Conservation (phyloP, 2,797 vertebrate genomes). For the Poecilia wingei region DNA sequence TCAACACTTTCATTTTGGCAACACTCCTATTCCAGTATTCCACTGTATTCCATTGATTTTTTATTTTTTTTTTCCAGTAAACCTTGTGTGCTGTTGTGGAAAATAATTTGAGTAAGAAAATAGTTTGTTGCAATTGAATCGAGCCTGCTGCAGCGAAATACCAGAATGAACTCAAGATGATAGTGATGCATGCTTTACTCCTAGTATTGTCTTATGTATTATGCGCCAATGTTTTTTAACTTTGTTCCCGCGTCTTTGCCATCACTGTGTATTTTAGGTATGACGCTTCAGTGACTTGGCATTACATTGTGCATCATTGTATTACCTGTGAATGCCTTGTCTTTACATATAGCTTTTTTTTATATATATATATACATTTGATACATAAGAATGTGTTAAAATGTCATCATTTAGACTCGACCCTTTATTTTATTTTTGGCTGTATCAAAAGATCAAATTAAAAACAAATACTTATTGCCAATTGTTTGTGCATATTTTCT, state of each 20-base stretch:
- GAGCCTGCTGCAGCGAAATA: constrained; percentile 36
- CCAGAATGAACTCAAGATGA: constrained; percentile 48
- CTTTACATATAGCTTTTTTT: constrained; percentile 69
- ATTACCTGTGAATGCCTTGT: constrained; percentile 60
- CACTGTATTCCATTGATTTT: constrained; percentile 20
- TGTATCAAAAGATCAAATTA: constrained; percentile 74
- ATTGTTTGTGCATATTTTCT: constrained; percentile 14
- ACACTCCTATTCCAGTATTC: constrained; percentile 57
- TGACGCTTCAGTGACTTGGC: constrained; percentile 50
- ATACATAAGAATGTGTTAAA: constrained; percentile 79
- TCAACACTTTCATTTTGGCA: constrained; percentile 38
- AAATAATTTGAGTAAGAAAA: constrained; percentile 42
- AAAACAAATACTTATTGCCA: constrained; percentile 56
- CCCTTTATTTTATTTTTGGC: constrained; percentile 69
- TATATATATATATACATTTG: constrained; percentile 63
- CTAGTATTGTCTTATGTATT: constrained; percentile 66
- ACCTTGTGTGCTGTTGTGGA: constrained; percentile 46
- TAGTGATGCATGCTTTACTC: constrained; percentile 63
- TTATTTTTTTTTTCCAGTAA: constrained; percentile 29
- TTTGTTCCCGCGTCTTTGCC: constrained; percentile 38
- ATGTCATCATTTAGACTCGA: constrained; percentile 52
- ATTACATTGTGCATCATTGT: constrained; percentile 55
- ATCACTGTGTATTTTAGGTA: constrained; percentile 50
- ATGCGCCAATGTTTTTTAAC: constrained; percentile 38
- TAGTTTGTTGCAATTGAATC: constrained; percentile 39